Percentiles rank a stretch among this genome's conserved stretches.
Conservation (phyloP, 2,797 vertebrate species). For the Geotria australis region DNA sequence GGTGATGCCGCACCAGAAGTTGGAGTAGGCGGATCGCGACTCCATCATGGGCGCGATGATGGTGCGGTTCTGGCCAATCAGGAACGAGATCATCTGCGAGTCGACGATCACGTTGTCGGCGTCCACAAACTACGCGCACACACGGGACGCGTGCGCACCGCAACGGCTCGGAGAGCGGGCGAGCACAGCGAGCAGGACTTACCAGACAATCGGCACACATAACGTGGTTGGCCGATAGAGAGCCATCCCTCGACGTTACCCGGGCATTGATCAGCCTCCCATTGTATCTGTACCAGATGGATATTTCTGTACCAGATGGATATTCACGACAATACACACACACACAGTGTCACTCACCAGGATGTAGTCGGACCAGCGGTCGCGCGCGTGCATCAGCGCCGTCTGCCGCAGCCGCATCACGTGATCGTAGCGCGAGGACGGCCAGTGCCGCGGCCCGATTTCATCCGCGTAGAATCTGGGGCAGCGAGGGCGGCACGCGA, state of each 20-base stretch:
- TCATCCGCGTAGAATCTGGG: constrained; percentile 60
- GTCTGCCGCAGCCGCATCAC: constrained; percentile 77
- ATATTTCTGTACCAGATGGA: no score
- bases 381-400: constrained; percentile 43
- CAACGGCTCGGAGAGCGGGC: no score
- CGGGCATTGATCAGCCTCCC: no score
- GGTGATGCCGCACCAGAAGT: constrained; percentile 94
- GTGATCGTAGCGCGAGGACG: constrained; percentile 49
- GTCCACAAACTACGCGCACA: constrained; percentile 36
- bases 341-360: constrained; percentile 20
- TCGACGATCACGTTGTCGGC: constrained; percentile 80
- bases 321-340: no score
- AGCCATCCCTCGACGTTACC: no score
- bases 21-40: constrained; percentile 70
- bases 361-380: constrained; percentile 78
- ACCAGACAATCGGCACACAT: no score
- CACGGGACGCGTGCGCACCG: not conserved
- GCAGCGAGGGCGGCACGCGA: no score
- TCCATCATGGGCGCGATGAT: constrained; percentile 74
- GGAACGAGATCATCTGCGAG: constrained; percentile 32
- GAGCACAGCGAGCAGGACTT: no score
- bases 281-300: no score
- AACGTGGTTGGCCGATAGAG: no score
- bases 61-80: constrained; percentile 73
- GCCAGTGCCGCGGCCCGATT: constrained; percentile 79